Conservation (phyloP, 2,888 invertebrate species). For the Arge pagana region DNA sequence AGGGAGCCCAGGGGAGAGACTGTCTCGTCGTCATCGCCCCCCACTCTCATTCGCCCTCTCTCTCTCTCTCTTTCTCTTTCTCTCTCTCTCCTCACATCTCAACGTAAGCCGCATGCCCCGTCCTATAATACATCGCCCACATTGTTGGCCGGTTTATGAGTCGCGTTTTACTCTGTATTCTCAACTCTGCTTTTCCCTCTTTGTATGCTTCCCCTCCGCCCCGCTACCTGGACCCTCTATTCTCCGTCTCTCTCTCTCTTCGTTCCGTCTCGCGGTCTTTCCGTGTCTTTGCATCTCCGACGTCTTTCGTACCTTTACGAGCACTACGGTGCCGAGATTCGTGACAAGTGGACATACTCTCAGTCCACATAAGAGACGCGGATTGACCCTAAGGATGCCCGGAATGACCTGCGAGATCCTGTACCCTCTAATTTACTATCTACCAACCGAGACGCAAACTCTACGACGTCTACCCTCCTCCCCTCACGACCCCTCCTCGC, state of each 20-base stretch:
- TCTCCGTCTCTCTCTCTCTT: slow-evolving; percentile 9
- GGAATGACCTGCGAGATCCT: too few relatives aligned
- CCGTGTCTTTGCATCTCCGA: slow-evolving; percentile 13
- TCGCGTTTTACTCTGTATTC: slow-evolving; percentile 35
- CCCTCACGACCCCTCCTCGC: too few relatives aligned
- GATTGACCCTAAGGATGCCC: too few relatives aligned
- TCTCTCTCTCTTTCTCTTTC: slow-evolving; percentile 10
- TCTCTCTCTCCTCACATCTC: slow-evolving; percentile 12
- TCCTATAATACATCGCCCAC: slow-evolving; percentile 32
- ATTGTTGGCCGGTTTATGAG: slow-evolving; percentile 46
- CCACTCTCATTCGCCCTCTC: slow-evolving; percentile 5
- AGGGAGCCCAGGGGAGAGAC: slow-evolving; percentile 25
- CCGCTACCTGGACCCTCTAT: slow-evolving; percentile 24
- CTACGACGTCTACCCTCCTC: too few relatives aligned
- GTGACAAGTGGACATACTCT: slow-evolving; percentile 19
- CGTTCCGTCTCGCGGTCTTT: background rate
- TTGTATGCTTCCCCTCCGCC: slow-evolving; percentile 30
- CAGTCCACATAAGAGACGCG: too few relatives aligned
- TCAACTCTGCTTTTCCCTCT: slow-evolving; percentile 15
- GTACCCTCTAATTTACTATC: too few relatives aligned
- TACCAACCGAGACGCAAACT: too few relatives aligned
- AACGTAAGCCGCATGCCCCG: slow-evolving; percentile 22
- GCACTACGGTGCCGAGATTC: slow-evolving; percentile 12
- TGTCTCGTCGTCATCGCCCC: slow-evolving; percentile 26
- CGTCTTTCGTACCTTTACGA: slow-evolving; percentile 24